phyloP scores from a whole-genome alignment of 2,113 vertebrate genomes.

The Pituophis catenifer region DNA sequence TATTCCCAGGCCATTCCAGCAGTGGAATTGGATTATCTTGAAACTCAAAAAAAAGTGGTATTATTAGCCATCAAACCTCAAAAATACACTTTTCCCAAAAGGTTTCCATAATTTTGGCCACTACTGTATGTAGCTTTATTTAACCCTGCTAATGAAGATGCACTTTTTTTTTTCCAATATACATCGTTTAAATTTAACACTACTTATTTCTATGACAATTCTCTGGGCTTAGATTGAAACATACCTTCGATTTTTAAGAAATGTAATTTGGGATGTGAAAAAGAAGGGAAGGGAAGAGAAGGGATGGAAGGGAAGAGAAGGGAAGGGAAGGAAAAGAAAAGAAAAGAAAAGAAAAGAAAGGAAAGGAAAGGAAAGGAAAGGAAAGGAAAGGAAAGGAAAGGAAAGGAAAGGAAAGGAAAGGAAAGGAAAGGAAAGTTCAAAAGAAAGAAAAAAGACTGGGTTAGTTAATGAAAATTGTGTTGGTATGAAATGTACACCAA shows the following conservation, averaged over 20 bases:
- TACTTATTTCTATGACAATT: neutral
- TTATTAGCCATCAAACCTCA: too few relatives aligned
- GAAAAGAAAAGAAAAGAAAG: neutral
- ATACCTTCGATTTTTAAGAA: neutral
- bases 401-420: too few relatives aligned
- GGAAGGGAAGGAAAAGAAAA: too few relatives aligned
- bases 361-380: neutral
- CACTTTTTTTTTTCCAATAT: neutral
- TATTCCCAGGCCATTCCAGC: too few relatives aligned
- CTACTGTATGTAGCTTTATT: neutral
- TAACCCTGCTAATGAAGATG: neutral
- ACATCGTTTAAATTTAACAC: neutral
- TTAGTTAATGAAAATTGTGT: conserved; percentile 42
- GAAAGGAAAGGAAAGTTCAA: neutral
- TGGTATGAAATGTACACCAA: neutral
- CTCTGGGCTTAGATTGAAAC: neutral
- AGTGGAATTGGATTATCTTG: too few relatives aligned
- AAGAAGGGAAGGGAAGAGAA: too few relatives aligned
- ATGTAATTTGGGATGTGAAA: neutral
- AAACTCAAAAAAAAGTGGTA: too few relatives aligned
- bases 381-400: too few relatives aligned
- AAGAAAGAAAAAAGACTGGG: conserved; percentile 16
- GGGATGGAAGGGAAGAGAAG: neutral
- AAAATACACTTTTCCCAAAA: too few relatives aligned
- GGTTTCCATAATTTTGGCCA: too few relatives aligned